Evolutionary conservation across 2,113 vertebrate species (phyloP).

Genomic region (Asarcornis scutulata): DNA sequence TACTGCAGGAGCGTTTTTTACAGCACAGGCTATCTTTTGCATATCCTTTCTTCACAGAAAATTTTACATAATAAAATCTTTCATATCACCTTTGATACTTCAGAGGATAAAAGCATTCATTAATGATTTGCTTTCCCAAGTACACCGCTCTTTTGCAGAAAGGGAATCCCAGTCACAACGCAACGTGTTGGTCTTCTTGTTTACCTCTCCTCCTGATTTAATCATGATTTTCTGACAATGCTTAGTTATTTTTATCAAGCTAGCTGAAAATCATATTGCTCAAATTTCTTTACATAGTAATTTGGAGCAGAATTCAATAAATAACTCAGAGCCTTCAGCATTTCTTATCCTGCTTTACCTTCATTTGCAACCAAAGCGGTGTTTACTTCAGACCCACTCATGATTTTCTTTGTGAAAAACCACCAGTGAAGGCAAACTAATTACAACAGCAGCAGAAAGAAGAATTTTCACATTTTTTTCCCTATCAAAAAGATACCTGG

Average conservation of each 20-base stretch:
- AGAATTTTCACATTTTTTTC: neutral
- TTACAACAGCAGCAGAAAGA: neutral
- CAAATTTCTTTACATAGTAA: constrained; percentile 48
- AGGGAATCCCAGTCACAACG: constrained; percentile 45
- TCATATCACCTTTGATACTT: constrained; percentile 28
- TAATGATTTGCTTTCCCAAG: constrained; percentile 62
- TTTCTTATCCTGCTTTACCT: constrained; percentile 56
- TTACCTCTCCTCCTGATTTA: constrained; percentile 57
- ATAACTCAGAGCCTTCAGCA: neutral
- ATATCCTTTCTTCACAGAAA: constrained; percentile 7
- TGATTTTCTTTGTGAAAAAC: constrained; percentile 51
- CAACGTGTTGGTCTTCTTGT: neutral
- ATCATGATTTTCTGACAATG: constrained; percentile 66
- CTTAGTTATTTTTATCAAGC: constrained; percentile 69
- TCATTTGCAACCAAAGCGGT: constrained; percentile 66
- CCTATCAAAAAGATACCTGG: neutral
- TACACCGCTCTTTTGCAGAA: constrained; percentile 46
- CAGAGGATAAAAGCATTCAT: constrained; percentile 44
- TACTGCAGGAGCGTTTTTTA: neutral
- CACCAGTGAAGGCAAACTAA: neutral
- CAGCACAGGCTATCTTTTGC: neutral
- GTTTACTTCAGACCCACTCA: constrained; percentile 27
- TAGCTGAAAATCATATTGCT: constrained; percentile 68
- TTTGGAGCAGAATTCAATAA: constrained; percentile 15
- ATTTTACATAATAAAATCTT: constrained; percentile 31